These are phyloP conservation scores for Epinotia demarniana DNA, from an alignment of 2,888 invertebrate genomes.

Conservation along the genomic window DNA sequence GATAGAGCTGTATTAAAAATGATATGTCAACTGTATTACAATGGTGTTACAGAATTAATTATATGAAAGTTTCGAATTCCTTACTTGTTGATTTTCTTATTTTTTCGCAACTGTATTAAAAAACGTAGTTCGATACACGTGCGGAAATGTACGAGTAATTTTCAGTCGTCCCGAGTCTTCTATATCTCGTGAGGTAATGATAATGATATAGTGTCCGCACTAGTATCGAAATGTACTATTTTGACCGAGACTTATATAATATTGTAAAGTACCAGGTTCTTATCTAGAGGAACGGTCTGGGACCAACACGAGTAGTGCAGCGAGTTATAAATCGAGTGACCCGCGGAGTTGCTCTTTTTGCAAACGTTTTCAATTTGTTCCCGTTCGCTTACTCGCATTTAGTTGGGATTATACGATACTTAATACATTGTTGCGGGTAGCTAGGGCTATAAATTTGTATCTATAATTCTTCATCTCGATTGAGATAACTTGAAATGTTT, in stretches of 20 bases:
- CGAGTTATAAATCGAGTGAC: slow-evolving; percentile 35
- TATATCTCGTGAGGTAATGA: no score
- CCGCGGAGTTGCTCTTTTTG: slow-evolving; percentile 31
- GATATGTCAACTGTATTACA: no score
- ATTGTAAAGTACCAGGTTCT: slow-evolving; percentile 7
- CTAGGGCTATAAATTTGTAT: neutral
- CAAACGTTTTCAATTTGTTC: slow-evolving; percentile 32
- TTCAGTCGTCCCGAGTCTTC: no score
- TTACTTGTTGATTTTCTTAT: no score
- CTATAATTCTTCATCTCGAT: neutral
- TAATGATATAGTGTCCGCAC: no score
- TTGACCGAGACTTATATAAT: neutral
- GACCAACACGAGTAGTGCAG: slow-evolving; percentile 30
- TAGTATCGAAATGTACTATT: no score
- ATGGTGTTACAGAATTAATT: no score
- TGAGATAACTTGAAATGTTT: slow-evolving; percentile 1
- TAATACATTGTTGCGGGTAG: slow-evolving; percentile 20
- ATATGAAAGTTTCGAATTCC: no score
- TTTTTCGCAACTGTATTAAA: no score
- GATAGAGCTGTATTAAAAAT: no score
- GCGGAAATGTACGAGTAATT: no score
- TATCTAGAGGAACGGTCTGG: neutral
- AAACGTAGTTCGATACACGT: no score
- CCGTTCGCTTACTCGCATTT: slow-evolving; percentile 32
- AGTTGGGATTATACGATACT: slow-evolving; percentile 22